Conservation (phyloP, 2,113 vertebrate species). For the Rhea pennata region DNA sequence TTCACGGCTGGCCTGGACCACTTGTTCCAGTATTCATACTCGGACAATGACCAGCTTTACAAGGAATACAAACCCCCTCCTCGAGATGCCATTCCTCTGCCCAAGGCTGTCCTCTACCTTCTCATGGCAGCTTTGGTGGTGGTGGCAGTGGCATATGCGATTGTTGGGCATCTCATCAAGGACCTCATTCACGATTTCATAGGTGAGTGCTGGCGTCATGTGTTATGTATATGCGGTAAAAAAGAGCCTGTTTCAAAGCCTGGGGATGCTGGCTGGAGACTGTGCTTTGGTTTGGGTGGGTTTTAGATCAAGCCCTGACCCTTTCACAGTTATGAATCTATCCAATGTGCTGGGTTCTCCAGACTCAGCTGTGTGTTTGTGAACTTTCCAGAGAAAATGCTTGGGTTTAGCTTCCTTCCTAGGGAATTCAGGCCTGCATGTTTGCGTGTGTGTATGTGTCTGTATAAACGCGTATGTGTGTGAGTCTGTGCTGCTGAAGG, state of each 20-base stretch:
- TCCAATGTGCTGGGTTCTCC: background rate
- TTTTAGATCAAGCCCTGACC: background rate
- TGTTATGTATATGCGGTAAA: background rate
- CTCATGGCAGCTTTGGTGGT: slow-evolving; percentile 90
- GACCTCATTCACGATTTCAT: slow-evolving; percentile 88
- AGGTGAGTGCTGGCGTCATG: slow-evolving; percentile 73
- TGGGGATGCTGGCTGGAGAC: fast-evolving
- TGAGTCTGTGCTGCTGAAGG: background rate
- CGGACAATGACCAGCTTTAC: slow-evolving; percentile 84
- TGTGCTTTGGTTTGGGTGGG: background rate
- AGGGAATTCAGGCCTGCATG: background rate
- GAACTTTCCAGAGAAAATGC: background rate
- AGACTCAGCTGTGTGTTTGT: background rate
- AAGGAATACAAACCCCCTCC: slow-evolving; percentile 83
- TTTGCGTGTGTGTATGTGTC: fast-evolving
- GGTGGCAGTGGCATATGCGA: slow-evolving; percentile 87
- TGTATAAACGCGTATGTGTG: background rate
- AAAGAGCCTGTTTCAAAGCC: background rate
- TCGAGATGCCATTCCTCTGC: slow-evolving; percentile 83
- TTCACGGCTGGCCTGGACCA: slow-evolving; percentile 85
- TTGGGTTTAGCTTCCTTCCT: background rate
- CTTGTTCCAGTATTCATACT: slow-evolving; percentile 84
- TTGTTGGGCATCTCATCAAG: slow-evolving; percentile 90
- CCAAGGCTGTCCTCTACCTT: slow-evolving; percentile 91
- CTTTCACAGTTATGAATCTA: background rate